Evolutionary conservation across 2,888 invertebrate genomes (phyloP).

Genomic region (Caenorhabditis auriculariae): DNA sequence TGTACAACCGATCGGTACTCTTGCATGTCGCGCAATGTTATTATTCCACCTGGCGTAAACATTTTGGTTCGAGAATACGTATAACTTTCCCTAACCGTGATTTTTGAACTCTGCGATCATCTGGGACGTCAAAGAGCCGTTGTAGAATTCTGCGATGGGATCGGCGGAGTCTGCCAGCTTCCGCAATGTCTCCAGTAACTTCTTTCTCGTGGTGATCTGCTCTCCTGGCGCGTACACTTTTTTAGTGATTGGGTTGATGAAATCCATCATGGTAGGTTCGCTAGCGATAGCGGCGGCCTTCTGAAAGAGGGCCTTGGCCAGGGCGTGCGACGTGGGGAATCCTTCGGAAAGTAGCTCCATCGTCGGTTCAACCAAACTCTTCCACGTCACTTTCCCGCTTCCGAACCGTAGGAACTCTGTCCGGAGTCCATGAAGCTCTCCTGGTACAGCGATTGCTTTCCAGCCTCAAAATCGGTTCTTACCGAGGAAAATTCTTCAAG

Average conservation of each 20-base stretch:
- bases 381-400: slow-evolving; percentile 47
- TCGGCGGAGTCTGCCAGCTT: slow-evolving; percentile 46
- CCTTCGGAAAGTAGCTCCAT: slow-evolving; percentile 59
- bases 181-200: slow-evolving; percentile 43
- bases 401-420: slow-evolving; percentile 54
- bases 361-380: slow-evolving; percentile 52
- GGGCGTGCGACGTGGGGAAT: slow-evolving; percentile 57
- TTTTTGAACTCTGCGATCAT: slow-evolving; percentile 51
- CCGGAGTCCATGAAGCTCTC: slow-evolving; percentile 56
- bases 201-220: slow-evolving; percentile 53
- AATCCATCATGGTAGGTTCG: slow-evolving; percentile 52
- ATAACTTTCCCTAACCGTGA: slow-evolving; percentile 29
- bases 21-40: slow-evolving; percentile 53
- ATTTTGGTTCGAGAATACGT: neutral
- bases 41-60: slow-evolving; percentile 36
- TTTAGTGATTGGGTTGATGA: slow-evolving; percentile 55
- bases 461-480: slow-evolving; percentile 46
- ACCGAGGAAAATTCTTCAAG: neutral
- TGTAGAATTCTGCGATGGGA: slow-evolving; percentile 52
- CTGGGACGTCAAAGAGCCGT: slow-evolving; percentile 37
- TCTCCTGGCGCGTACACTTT: slow-evolving; percentile 54
- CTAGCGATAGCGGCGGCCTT: slow-evolving; percentile 36
- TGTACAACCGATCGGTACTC: slow-evolving; percentile 52
- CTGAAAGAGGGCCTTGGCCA: slow-evolving; percentile 53
- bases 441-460: slow-evolving; percentile 59